Evolutionary conservation across 2,888 invertebrate species (phyloP).

Genomic region (Phengaris arion): DNA sequence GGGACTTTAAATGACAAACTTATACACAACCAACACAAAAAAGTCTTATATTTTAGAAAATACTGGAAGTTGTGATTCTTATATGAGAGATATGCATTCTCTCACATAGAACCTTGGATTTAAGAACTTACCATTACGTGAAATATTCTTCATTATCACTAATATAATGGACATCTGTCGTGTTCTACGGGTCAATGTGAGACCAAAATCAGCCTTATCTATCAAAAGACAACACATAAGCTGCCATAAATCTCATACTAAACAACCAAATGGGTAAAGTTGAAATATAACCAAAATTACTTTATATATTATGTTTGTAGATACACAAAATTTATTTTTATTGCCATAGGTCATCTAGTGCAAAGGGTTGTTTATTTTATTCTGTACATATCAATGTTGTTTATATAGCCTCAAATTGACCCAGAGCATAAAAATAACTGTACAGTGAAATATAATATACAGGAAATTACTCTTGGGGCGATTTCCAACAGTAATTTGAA

Average conservation of each 20-base stretch:
- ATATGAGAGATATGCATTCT: not conserved
- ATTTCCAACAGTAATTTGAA: not conserved
- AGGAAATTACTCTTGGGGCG: slow-evolving; percentile 5
- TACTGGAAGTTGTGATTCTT: slow-evolving; percentile 48
- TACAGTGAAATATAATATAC: slow-evolving; percentile 16
- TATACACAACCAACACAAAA: slow-evolving; percentile 29
- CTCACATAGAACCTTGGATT: not conserved
- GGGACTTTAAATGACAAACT: slow-evolving; percentile 9
- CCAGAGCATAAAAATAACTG: not conserved
- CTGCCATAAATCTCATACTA: slow-evolving; percentile 23
- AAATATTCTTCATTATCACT: not conserved
- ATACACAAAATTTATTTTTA: not conserved
- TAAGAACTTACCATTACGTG: not conserved
- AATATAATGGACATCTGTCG: slow-evolving; percentile 3
- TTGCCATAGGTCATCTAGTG: not conserved
- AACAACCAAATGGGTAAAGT: slow-evolving; percentile 1
- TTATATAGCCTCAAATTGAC: slow-evolving; percentile 9
- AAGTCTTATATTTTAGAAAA: slow-evolving; percentile 31
- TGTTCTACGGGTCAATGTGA: not conserved
- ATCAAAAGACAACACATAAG: slow-evolving; percentile 23
- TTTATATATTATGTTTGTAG: not conserved
- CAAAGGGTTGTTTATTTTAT: not conserved
- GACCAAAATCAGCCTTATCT: slow-evolving; percentile 15
- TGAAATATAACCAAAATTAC: not conserved
- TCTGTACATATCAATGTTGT: slow-evolving; percentile 4